Evolutionary conservation across 2,888 invertebrate genomes (phyloP).

Genomic region (Athetis lepigone): DNA sequence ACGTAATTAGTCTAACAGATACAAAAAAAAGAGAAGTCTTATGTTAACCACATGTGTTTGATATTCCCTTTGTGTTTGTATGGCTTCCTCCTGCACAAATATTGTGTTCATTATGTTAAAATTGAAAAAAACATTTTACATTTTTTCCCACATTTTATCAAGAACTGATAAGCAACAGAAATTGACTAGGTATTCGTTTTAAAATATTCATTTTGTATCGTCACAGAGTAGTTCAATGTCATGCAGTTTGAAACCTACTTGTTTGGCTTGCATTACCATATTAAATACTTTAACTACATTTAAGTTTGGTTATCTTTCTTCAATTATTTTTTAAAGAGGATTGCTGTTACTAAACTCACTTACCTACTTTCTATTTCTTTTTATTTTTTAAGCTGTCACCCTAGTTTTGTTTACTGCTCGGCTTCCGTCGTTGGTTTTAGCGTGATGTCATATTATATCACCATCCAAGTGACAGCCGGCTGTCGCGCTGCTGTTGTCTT

Average conservation of each 20-base stretch:
- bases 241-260: background rate
- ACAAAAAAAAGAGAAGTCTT: constrained; percentile 14
- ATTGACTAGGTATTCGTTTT: background rate
- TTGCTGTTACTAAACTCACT: too few species aligned
- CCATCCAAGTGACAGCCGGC: too few species aligned
- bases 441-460: too few species aligned
- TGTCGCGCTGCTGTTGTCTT: too few species aligned
- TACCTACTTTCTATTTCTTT: too few species aligned
- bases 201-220: background rate
- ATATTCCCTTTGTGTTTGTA: constrained; percentile 15
- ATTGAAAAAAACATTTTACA: background rate
- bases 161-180: constrained; percentile 1
- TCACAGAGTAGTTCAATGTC: background rate
- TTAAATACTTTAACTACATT: background rate
- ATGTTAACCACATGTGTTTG: constrained; percentile 15
- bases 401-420: too few species aligned
- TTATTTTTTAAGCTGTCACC: too few species aligned
- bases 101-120: background rate
- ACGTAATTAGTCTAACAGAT: constrained; percentile 7
- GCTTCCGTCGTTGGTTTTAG: too few species aligned
- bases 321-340: too few species aligned
- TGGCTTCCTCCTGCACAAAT: background rate
- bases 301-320: too few species aligned
- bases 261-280: constrained; percentile 1
- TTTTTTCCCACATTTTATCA: constrained; percentile 20